Conservation (phyloP, 2,888 invertebrate genomes). For the Heliconius cydno region DNA sequence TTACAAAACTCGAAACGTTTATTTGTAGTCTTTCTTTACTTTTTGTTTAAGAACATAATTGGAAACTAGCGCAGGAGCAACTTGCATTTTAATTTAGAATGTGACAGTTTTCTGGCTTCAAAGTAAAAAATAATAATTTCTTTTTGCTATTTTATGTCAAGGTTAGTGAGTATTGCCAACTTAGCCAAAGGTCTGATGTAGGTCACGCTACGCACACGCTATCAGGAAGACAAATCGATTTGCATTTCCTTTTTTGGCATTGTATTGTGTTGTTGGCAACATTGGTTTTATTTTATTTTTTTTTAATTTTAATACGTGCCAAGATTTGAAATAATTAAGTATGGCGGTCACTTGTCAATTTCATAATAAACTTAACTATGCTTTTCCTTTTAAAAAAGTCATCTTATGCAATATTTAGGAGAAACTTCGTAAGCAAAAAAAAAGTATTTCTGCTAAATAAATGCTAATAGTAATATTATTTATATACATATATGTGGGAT, state of each 20-base stretch:
- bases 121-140: constrained; percentile 3
- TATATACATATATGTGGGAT: too few species aligned
- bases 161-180: constrained; percentile 35
- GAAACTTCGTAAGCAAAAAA: too few species aligned
- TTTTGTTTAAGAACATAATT: neutral
- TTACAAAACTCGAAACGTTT: neutral
- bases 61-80: constrained; percentile 7
- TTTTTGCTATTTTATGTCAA: constrained; percentile 32
- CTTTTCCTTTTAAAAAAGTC: too few species aligned
- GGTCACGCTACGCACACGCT: constrained; percentile 31
- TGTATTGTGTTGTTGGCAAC: constrained; percentile 25
- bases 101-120: constrained; percentile 22
- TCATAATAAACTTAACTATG: neutral
- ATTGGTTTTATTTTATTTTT: neutral
- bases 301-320: neutral
- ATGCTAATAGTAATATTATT: too few species aligned
- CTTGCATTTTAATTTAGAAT: constrained; percentile 13
- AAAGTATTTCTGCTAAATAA: too few species aligned
- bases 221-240: constrained; percentile 38
- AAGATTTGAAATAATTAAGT: neutral
- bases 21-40: neutral
- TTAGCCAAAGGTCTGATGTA: constrained; percentile 38
- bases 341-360: neutral
- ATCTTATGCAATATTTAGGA: too few species aligned
- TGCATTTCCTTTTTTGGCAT: constrained; percentile 36